These are phyloP conservation scores for Muscicapa adusta DNA, from an alignment of 2,113 vertebrate genomes.

Conservation along the genomic window DNA sequence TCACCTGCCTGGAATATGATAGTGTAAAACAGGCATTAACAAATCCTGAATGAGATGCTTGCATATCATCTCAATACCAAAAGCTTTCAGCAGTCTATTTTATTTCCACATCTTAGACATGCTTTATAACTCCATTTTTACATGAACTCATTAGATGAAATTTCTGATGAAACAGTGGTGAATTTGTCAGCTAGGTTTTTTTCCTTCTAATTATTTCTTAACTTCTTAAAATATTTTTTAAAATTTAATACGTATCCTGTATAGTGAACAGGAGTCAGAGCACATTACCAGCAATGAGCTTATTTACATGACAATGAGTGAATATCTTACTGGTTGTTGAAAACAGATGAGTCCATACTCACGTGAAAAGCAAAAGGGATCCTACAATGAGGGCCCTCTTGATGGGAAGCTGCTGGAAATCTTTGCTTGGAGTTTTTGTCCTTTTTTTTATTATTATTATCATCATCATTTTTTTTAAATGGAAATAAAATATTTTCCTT, in stretches of 20 bases:
- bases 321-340: not conserved
- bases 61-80: not conserved
- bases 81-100: not conserved
- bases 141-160: not conserved
- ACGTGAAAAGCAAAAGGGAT: not conserved
- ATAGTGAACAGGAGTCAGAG: not conserved
- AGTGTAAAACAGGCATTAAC: not conserved
- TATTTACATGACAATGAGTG: not conserved
- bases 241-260: not conserved
- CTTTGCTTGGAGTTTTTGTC: not conserved
- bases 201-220: not conserved
- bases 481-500: not conserved
- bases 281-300: not conserved
- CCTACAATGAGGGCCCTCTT: not conserved
- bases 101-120: not conserved
- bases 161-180: not conserved
- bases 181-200: not conserved
- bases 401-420: not conserved
- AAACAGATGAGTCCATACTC: not conserved
- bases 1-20: not conserved
- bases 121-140: not conserved
- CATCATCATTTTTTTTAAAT: not conserved
- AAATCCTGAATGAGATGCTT: not conserved
- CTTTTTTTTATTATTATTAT: too few relatives aligned
- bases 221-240: accelerated